These are phyloP conservation scores for Cheilosia urbana DNA, from an alignment of 2,888 invertebrate genomes.

Conservation along the genomic window DNA sequence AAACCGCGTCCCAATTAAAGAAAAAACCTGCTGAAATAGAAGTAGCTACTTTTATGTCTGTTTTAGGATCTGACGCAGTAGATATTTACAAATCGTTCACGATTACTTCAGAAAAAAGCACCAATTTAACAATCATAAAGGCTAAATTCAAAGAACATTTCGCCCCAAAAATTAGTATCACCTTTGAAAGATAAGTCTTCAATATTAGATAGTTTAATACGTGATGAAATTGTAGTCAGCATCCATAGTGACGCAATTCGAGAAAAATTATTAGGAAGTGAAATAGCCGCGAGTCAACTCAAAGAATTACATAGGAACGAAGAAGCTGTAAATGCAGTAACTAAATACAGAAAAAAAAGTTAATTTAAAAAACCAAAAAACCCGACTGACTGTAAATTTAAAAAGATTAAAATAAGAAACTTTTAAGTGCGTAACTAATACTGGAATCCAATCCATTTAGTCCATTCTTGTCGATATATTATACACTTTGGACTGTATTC, in stretches of 20 bases:
- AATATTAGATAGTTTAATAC: constrained; percentile 48
- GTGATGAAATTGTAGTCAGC: constrained; percentile 61
- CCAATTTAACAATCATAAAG: constrained; percentile 23
- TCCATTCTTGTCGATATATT: constrained; percentile 59
- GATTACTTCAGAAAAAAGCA: constrained; percentile 24
- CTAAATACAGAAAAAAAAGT: constrained; percentile 11
- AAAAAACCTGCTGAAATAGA: constrained; percentile 63
- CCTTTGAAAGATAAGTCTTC: constrained; percentile 66
- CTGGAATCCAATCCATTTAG: constrained; percentile 61
- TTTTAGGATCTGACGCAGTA: constrained; percentile 25
- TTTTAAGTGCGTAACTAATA: constrained; percentile 51
- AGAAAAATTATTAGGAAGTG: constrained; percentile 62
- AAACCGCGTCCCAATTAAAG: constrained; percentile 52
- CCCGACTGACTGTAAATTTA: too few species aligned
- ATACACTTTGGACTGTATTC: constrained; percentile 42
- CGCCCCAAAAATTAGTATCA: constrained; percentile 55
- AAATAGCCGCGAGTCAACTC: constrained; percentile 63
- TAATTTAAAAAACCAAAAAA: too few species aligned
- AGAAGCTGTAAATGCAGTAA: constrained; percentile 30
- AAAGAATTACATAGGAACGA: constrained; percentile 35
- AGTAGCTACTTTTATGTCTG: too few species aligned
- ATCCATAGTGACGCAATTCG: constrained; percentile 51
- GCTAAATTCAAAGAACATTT: constrained; percentile 55
- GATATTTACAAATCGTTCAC: constrained; percentile 38
- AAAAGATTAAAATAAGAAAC: too few species aligned